Evolutionary conservation across 2,797 vertebrate genomes (phyloP), one percentile per base, ranked within the genome.

Genomic region (Acrossocheilus wenchowensis): DNA sequence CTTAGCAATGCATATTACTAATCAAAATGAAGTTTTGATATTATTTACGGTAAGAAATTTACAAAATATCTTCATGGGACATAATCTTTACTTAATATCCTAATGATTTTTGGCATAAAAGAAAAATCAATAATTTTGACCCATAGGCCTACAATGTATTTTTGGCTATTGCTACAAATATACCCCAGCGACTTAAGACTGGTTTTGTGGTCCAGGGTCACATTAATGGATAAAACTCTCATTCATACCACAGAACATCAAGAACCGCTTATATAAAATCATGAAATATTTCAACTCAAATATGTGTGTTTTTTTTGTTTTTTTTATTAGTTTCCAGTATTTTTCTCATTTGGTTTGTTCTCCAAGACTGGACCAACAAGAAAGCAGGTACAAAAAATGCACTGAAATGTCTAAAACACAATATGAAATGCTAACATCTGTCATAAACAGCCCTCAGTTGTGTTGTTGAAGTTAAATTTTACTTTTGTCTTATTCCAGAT

Each of bases 311-410:
- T 26, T 36, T 45, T 3, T 41, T 39, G 0, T 39, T 39, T 82
- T 34, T 72, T 41, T 57, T 15, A 39, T 60, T 34, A 98, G 97
- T 97, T 96, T 87, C 97, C 97, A 0, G 94, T 92, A 88, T 93
- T 97, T 86, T 98, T 97, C 94, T 97, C 97, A 85, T 95, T 93
- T 86, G 97, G 97, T 50, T 68, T 89, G 62, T 97, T 98, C 92
- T 93, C 96, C 87, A 95, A 95, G 87, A 87, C 96, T 64, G 97
- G 97, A 87, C 97, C 97, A 88, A 96, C 96, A 86, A 94, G 93
- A 87, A 95, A 96, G 88, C 97, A 98, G 96, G 97, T 97, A 93
- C 90, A 69, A 62, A 78, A 64, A 72, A 34, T 54, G 23, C 7
- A 19, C 54, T 80, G 10, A 69, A 81, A 52, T 2, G 14, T 48